These are phyloP conservation scores for Axinella damicornis DNA, from an alignment of 37 sponge, comb jelly and placozoan species.

Conservation along the genomic window DNA sequence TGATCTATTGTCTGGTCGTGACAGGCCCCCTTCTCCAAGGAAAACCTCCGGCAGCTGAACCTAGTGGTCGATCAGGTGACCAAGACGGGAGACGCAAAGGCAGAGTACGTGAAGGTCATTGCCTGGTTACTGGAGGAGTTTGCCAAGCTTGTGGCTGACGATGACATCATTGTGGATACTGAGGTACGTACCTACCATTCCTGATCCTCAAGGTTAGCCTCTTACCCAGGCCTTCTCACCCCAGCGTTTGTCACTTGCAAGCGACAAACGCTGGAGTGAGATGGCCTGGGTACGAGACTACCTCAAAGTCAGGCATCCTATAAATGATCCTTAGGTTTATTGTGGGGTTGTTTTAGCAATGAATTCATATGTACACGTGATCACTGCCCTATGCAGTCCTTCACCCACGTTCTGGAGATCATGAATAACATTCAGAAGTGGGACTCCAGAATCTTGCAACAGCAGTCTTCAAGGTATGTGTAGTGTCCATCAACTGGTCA, in stretches of 20 bases:
- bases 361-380: too few species aligned
- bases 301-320: too few species aligned
- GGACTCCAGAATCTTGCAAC: not conserved
- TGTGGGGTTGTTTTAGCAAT: too few species aligned
- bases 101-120: not conserved
- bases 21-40: conserved; percentile 11
- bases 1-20: too few species aligned
- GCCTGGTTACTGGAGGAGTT: not conserved
- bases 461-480: conserved; percentile 24
- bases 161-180: not conserved
- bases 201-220: too few species aligned
- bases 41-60: conserved; percentile 23
- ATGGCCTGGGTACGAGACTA: too few species aligned
- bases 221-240: too few species aligned
- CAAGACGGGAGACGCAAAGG: not conserved
- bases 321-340: too few species aligned
- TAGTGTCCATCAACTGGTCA: too few species aligned
- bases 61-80: not conserved
- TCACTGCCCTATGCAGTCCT: not conserved
- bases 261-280: too few species aligned
- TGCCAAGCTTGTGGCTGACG: conserved; percentile 7
- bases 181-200: conserved; percentile 18
- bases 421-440: conserved; percentile 18
- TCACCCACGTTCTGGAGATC: conserved; percentile 7
- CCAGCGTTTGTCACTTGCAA: too few species aligned